These are phyloP conservation scores for Polymixis flavicincta DNA, from an alignment of 2,888 invertebrate species.

Conservation along the genomic window DNA sequence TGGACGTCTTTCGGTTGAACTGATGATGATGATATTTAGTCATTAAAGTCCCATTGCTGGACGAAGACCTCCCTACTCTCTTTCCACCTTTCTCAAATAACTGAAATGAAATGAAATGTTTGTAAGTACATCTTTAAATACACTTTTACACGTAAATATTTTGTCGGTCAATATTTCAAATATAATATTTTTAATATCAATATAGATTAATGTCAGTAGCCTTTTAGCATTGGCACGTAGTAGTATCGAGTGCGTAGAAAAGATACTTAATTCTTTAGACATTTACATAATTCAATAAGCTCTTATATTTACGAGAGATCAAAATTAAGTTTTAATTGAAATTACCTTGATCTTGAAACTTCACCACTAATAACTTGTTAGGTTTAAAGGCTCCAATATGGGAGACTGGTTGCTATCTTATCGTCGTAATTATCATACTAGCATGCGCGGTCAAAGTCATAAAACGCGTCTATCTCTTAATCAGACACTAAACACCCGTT, in stretches of 20 bases:
- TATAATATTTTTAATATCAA: not conserved
- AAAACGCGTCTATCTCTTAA: conserved; percentile 57
- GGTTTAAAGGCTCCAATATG: conserved; percentile 33
- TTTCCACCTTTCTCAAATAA: too few relatives aligned
- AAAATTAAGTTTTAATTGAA: not conserved
- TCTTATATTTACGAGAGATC: not conserved
- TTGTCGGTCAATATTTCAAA: too few relatives aligned
- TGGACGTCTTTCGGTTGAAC: too few relatives aligned
- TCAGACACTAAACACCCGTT: conserved; percentile 52
- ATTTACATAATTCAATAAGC: not conserved
- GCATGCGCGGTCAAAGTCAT: conserved; percentile 40
- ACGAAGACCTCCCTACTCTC: too few relatives aligned
- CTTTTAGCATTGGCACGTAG: not conserved
- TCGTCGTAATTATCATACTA: conserved; percentile 49
- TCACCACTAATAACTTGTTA: conserved; percentile 30
- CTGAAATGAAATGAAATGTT: too few relatives aligned
- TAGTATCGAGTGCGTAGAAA: not conserved
- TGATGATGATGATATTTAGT: too few relatives aligned
- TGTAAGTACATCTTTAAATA: too few relatives aligned
- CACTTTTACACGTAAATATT: too few relatives aligned
- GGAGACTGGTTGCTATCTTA: conserved; percentile 43
- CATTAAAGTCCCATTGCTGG: too few relatives aligned
- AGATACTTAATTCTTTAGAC: not conserved
- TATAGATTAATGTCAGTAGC: not conserved
- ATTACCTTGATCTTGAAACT: conserved; percentile 40